A percentile compares a stretch with the other conserved stretches of the same genome.
These are phyloP conservation scores for Sebastes dallii DNA, from an alignment of 2,797 vertebrate species.

Conservation along the genomic window DNA sequence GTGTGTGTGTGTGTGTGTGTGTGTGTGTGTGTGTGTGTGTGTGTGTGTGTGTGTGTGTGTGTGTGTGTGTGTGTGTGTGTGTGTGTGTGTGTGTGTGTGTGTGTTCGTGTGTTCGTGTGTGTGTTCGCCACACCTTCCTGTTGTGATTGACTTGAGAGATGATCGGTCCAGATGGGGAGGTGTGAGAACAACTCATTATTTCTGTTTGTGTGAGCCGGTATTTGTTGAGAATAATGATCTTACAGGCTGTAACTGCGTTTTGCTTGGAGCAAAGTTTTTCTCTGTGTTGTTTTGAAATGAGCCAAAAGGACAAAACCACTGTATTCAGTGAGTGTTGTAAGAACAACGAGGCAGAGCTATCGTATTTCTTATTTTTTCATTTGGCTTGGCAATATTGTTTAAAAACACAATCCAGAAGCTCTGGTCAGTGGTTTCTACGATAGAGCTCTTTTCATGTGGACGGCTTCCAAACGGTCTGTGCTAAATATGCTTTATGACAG, in stretches of 20 bases:
- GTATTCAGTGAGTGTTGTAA: neutral
- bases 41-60: conserved; percentile 17
- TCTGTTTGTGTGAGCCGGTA: conserved; percentile 9
- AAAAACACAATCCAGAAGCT: neutral
- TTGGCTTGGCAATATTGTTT: neutral
- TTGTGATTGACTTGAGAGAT: conserved; percentile 72
- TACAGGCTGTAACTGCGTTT: neutral
- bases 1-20: conserved; percentile 25
- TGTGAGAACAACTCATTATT: conserved; percentile 61
- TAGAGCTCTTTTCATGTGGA: neutral
- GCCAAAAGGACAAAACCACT: neutral
- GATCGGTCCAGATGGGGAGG: conserved; percentile 78
- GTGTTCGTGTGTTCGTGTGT: conserved; percentile 23
- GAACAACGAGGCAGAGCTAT: neutral
- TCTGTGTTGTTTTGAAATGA: neutral
- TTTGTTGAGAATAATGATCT: neutral
- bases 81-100: conserved; percentile 18
- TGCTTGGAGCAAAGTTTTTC: neutral
- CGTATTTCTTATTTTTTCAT: neutral
- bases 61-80: conserved; percentile 25
- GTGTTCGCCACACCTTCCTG: conserved; percentile 34
- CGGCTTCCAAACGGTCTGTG: neutral
- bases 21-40: conserved; percentile 19
- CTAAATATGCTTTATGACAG: neutral
- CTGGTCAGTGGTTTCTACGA: conserved; percentile 10